phyloP scores from a whole-genome alignment of 2,888 invertebrate species.

The Eristalis pertinax region DNA sequence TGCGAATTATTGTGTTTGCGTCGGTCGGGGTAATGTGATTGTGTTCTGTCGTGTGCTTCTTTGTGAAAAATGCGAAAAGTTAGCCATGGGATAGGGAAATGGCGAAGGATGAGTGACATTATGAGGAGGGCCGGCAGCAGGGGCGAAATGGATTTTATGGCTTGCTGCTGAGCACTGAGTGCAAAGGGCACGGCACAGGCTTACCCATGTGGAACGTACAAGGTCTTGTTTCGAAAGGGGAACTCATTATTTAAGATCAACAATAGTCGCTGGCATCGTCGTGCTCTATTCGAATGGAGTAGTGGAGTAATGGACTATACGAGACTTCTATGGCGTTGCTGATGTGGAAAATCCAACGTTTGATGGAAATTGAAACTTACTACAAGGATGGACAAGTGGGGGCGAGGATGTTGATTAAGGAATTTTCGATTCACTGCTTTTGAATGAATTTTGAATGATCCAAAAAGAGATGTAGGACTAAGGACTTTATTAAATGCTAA shows the following conservation, averaged over 20 bases:
- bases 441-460: no score
- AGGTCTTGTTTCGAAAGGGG: background rate
- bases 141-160: background rate
- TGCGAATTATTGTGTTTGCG: constrained; percentile 29
- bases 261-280: background rate
- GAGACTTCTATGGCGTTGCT: background rate
- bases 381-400: no score
- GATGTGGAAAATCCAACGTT: background rate
- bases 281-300: background rate
- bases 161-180: background rate
- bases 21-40: constrained; percentile 47
- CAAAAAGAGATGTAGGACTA: no score
- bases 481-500: no score
- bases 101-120: background rate
- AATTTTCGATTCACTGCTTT: no score
- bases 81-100: background rate
- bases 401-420: no score
- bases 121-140: background rate
- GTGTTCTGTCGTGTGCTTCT: constrained; percentile 6
- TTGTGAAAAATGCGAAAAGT: constrained; percentile 7
- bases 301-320: no score
- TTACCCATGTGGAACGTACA: background rate
- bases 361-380: background rate
- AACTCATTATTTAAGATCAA: background rate
- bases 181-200: background rate